Percentiles rank a stretch among this genome's conserved stretches.
phyloP scores from a whole-genome alignment of 1,140 invertebrate species.

The Maniola jurtina region DNA sequence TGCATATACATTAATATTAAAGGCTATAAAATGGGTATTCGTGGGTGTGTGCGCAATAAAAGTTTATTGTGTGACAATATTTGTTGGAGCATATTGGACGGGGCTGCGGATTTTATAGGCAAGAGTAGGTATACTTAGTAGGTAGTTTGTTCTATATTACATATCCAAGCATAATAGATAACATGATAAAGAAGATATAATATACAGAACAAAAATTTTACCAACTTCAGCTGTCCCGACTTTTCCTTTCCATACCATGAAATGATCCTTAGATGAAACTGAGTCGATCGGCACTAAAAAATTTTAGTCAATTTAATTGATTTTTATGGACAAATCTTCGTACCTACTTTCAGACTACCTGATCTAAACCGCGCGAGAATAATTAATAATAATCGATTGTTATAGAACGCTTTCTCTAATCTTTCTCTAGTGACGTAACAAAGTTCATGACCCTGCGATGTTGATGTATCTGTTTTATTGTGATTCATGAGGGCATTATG shows the following conservation, averaged over 20 bases:
- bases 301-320: too few species aligned
- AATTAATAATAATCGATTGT: conserved; percentile 7
- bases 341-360: not conserved
- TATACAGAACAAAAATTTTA: too few species aligned
- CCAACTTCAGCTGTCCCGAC: too few species aligned
- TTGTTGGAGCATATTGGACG: conserved; percentile 6
- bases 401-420: conserved; percentile 14
- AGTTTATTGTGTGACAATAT: conserved; percentile 13
- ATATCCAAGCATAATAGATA: too few species aligned
- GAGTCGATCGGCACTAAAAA: too few species aligned
- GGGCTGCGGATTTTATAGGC: not conserved
- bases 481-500: too few species aligned
- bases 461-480: conserved; percentile 6
- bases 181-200: too few species aligned
- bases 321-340: too few species aligned
- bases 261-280: too few species aligned
- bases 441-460: conserved; percentile 21
- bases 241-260: too few species aligned
- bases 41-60: conserved; percentile 9
- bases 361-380: conserved; percentile 4
- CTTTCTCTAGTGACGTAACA: conserved; percentile 22
- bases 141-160: too few species aligned
- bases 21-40: conserved; percentile 15
- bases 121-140: too few species aligned
- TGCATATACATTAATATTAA: conserved; percentile 23